Percentiles rank a stretch among this genome's conserved stretches.
Conservation (phyloP, 2,797 vertebrate genomes). For the Microhierax caerulescens region DNA sequence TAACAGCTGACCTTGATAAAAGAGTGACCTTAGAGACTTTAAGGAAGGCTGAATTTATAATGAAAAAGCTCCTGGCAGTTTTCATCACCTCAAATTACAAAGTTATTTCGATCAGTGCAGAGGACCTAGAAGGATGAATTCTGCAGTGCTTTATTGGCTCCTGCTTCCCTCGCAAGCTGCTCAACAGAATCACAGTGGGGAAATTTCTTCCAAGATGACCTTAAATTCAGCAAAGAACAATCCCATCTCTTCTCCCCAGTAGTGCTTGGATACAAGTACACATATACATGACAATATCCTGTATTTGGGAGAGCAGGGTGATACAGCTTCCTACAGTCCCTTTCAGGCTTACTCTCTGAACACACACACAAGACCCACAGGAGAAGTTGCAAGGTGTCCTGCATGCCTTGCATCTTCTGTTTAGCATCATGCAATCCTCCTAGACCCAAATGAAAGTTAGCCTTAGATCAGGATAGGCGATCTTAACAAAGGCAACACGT, state of each 20-base stretch:
- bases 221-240: not conserved
- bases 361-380: not conserved
- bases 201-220: not conserved
- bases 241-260: not conserved
- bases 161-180: not conserved
- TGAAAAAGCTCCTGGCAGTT: not conserved
- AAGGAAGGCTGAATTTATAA: constrained; percentile 9
- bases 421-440: not conserved
- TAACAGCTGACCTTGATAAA: not conserved
- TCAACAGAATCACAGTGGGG: not conserved
- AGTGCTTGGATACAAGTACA: not conserved
- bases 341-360: not conserved
- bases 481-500: not conserved
- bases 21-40: not conserved
- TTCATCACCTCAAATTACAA: not conserved
- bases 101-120: not conserved
- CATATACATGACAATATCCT: not conserved
- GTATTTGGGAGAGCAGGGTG: not conserved
- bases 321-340: not conserved
- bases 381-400: not conserved
- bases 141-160: not conserved
- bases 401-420: accelerated
- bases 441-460: not conserved
- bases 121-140: not conserved
- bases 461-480: not conserved